These are phyloP conservation scores for Macrosiphum euphorbiae DNA, from an alignment of 2,888 invertebrate species.

Conservation along the genomic window DNA sequence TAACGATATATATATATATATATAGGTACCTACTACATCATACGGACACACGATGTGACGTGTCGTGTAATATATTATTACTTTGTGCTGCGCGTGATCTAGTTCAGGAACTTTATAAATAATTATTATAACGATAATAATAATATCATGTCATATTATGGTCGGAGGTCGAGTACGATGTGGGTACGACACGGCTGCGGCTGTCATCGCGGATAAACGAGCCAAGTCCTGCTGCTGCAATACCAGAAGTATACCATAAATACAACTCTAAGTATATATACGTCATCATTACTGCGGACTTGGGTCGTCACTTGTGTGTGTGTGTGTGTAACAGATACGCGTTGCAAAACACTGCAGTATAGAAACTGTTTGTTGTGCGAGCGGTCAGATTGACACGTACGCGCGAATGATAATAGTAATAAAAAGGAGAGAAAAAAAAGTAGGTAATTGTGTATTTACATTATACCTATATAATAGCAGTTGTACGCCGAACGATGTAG, in stretches of 20 bases:
- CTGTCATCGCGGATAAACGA: conserved; percentile 1
- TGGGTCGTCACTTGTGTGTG: neutral
- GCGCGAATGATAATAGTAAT: neutral
- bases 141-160: neutral
- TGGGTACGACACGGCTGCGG: neutral
- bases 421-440: neutral
- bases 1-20: neutral
- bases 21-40: too few relatives aligned
- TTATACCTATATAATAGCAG: neutral
- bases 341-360: conserved; percentile 5
- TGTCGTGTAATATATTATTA: neutral
- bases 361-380: neutral
- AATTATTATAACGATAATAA: too few relatives aligned
- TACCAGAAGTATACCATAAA: neutral
- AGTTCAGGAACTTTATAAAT: neutral
- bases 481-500: neutral
- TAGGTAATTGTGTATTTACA: neutral
- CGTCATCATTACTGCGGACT: neutral
- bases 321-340: neutral
- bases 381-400: conserved; percentile 23
- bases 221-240: neutral
- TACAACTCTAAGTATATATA: neutral
- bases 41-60: neutral
- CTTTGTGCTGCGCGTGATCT: neutral
- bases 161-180: neutral